Conservation (phyloP, 2,888 invertebrate species). For the Stegophylla sp. region DNA sequence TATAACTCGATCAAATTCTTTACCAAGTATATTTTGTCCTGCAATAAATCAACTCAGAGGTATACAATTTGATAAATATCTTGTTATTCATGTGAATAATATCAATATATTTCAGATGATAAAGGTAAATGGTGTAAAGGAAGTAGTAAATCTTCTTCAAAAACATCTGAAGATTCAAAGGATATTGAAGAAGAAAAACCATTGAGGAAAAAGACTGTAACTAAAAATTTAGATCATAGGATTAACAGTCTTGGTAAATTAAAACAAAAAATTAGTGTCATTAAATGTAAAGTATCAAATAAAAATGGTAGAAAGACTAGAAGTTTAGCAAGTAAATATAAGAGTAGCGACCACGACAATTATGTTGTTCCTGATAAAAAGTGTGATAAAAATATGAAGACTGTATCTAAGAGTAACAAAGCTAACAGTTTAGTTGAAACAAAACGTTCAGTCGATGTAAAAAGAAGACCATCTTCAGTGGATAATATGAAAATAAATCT, state of each 20-base stretch:
- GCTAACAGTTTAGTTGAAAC: constrained; percentile 42
- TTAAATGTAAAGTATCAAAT: constrained; percentile 32
- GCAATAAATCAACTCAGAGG: constrained; percentile 53
- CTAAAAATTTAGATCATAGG: constrained; percentile 34
- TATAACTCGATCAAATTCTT: constrained; percentile 52
- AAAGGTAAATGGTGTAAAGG: constrained; percentile 56
- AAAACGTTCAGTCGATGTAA: constrained; percentile 21
- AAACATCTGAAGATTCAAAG: constrained; percentile 45
- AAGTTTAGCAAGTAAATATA: constrained; percentile 44
- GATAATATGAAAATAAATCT: constrained; percentile 19
- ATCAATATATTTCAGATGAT: constrained; percentile 28
- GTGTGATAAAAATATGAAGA: constrained; percentile 11
- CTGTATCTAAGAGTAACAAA: constrained; percentile 35
- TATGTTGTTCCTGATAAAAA: constrained; percentile 37
- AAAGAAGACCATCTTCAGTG: constrained; percentile 44
- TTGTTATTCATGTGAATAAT: background rate
- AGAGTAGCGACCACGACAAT: constrained; percentile 30
- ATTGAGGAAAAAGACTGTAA: constrained; percentile 47
- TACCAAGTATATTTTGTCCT: constrained; percentile 52
- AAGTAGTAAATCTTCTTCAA: constrained; percentile 35
- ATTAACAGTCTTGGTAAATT: constrained; percentile 37
- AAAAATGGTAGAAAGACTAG: constrained; percentile 48
- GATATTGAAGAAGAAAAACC: constrained; percentile 43
- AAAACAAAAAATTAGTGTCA: constrained; percentile 22
- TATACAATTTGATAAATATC: constrained; percentile 19